Conservation (phyloP, 2,888 invertebrate genomes). For the Cheilosia variabilis region DNA sequence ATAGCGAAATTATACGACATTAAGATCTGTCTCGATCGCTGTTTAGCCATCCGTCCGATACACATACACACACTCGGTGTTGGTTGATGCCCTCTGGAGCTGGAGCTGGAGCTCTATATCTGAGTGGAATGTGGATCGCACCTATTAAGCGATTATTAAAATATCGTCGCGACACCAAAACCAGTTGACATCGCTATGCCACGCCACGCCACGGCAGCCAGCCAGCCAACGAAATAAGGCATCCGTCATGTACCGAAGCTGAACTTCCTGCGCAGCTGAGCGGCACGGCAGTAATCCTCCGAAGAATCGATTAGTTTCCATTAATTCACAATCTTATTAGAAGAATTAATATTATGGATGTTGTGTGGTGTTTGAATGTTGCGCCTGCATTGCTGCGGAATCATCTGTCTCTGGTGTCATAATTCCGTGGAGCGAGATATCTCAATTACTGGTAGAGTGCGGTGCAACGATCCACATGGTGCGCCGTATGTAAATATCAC, state of each 20-base stretch:
- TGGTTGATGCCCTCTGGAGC: background rate
- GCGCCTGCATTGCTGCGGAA: constrained; percentile 67
- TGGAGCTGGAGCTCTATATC: background rate
- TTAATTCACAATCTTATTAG: constrained; percentile 76
- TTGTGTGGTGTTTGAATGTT: constrained; percentile 71
- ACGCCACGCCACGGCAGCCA: background rate
- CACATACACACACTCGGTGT: background rate
- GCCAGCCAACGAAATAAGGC: constrained; percentile 38
- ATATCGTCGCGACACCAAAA: constrained; percentile 75
- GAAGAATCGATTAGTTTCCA: constrained; percentile 75
- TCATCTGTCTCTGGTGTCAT: constrained; percentile 75
- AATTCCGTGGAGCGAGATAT: constrained; percentile 72
- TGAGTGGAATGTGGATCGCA: constrained; percentile 73
- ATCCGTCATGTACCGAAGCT: constrained; percentile 54
- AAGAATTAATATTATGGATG: constrained; percentile 73
- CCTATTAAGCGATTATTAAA: constrained; percentile 75
- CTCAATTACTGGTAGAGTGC: constrained; percentile 64
- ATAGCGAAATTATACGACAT: constrained; percentile 74
- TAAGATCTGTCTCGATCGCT: constrained; percentile 75
- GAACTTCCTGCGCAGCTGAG: constrained; percentile 66
- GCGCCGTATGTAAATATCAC: constrained; percentile 71
- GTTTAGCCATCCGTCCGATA: constrained; percentile 64
- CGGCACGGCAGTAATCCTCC: constrained; percentile 59
- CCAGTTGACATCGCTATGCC: constrained; percentile 62
- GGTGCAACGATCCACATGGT: constrained; percentile 55